Evolutionary conservation across 1,140 invertebrate genomes (phyloP).

Genomic region (Drosophila pandora): DNA sequence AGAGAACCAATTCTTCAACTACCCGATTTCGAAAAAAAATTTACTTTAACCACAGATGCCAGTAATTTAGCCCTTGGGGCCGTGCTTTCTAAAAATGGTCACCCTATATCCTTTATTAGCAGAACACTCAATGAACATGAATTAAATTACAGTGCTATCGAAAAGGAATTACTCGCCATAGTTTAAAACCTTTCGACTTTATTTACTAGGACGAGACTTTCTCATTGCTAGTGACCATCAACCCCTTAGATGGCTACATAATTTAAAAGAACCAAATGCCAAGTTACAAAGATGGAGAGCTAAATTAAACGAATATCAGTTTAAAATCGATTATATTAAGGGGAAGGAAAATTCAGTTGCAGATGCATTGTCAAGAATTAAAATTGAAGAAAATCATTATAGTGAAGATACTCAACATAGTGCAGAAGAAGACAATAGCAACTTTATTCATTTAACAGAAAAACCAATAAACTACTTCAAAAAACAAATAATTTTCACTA

Average conservation of each 20-base stretch:
- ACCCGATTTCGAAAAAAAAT: conserved; percentile 11
- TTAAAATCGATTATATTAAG: background rate
- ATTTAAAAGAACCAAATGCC: background rate
- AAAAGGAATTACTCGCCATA: conserved; percentile 10
- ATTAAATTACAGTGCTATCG: conserved; percentile 5
- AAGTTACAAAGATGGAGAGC: conserved; percentile 6
- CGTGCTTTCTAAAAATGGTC: conserved; percentile 2
- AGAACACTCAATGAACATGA: conserved; percentile 17
- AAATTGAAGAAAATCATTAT: background rate
- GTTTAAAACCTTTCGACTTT: conserved; percentile 8
- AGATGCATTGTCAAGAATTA: background rate
- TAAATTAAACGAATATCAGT: conserved; percentile 2
- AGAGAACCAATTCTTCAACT: conserved; percentile 4
- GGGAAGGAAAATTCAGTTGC: background rate
- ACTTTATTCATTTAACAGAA: no score
- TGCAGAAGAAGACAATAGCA: no score
- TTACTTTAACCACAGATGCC: conserved; percentile 1
- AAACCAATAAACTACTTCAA: no score
- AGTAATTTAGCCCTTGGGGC: conserved; percentile 24
- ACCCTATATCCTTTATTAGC: background rate
- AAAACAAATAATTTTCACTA: no score
- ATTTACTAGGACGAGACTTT: conserved; percentile 4
- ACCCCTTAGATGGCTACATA: no score
- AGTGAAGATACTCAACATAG: background rate
- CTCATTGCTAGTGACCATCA: conserved; percentile 6